Evolutionary conservation across 2,113 vertebrate genomes (phyloP).

Genomic region (Eulemur macaco): DNA sequence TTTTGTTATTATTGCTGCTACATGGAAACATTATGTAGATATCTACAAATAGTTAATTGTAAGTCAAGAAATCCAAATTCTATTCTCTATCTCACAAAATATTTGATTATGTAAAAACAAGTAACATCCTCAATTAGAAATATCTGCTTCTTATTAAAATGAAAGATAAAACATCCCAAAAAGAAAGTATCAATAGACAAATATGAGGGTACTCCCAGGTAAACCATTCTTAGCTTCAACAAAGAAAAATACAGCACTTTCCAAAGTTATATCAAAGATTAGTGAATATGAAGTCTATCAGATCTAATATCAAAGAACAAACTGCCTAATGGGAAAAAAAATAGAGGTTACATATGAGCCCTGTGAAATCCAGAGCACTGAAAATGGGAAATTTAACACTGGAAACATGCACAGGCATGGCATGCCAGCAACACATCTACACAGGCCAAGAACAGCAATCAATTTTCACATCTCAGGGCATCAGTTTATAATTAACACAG

Average conservation of each 20-base stretch:
- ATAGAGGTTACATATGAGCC: background rate
- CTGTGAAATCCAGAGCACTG: conserved; percentile 27
- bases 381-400: conserved; percentile 16
- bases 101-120: conserved; percentile 42
- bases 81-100: conserved; percentile 45
- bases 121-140: conserved; percentile 44
- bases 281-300: conserved; percentile 43
- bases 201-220: conserved; percentile 40
- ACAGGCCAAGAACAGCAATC: conserved; percentile 19
- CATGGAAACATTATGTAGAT: conserved; percentile 11
- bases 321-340: background rate
- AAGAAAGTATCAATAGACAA: conserved; percentile 56
- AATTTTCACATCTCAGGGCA: conserved; percentile 38
- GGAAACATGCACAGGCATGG: conserved; percentile 36
- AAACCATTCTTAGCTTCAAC: conserved; percentile 46
- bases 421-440: conserved; percentile 20
- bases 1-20: conserved; percentile 38
- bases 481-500: conserved; percentile 28
- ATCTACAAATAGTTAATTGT: background rate
- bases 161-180: conserved; percentile 54
- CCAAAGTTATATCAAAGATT: conserved; percentile 36
- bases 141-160: conserved; percentile 38
- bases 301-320: conserved; percentile 37
- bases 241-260: conserved; percentile 54
- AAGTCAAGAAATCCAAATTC: conserved; percentile 56